Conservation (phyloP, 2,113 vertebrate species). For the Psittacus erithacus region DNA sequence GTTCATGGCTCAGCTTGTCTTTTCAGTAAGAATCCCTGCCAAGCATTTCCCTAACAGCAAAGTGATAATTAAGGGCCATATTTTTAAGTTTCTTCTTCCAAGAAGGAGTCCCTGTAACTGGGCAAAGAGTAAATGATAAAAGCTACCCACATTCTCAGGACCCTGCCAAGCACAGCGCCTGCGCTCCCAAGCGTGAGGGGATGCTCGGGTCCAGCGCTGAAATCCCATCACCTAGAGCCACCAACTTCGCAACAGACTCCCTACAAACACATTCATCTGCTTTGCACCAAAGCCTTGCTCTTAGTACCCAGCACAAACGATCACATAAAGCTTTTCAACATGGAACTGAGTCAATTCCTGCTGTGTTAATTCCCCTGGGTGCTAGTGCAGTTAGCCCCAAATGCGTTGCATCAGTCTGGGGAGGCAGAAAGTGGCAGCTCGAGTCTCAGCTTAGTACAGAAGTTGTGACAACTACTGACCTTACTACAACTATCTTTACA, state of each 20-base stretch:
- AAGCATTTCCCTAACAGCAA: not conserved
- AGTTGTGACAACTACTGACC: not conserved
- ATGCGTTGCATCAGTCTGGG: not conserved
- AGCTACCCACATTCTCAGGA: not conserved
- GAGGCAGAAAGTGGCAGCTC: not conserved
- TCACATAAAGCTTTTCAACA: rapidly evolving
- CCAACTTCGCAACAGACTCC: not conserved
- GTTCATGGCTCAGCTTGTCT: not conserved
- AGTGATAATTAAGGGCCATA: not conserved
- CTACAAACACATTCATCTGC: not conserved
- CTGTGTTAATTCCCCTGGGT: not conserved
- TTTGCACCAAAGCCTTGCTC: not conserved
- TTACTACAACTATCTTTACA: not conserved
- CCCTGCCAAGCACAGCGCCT: not conserved
- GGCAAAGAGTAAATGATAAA: not conserved
- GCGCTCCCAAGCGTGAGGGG: not conserved
- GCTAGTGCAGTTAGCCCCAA: not conserved
- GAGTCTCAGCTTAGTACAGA: not conserved
- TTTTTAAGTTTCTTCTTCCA: not conserved
- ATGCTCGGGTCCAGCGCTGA: no score
- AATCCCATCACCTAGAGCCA: not conserved
- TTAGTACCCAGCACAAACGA: rapidly evolving
- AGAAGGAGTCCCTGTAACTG: not conserved
- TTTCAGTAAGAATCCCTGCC: not conserved
- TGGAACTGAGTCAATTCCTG: not conserved